A percentile compares a stretch with the other conserved stretches of the same genome.
phyloP scores from a whole-genome alignment of 2,888 invertebrate genomes.

The Tetramorium bicarinatum region DNA sequence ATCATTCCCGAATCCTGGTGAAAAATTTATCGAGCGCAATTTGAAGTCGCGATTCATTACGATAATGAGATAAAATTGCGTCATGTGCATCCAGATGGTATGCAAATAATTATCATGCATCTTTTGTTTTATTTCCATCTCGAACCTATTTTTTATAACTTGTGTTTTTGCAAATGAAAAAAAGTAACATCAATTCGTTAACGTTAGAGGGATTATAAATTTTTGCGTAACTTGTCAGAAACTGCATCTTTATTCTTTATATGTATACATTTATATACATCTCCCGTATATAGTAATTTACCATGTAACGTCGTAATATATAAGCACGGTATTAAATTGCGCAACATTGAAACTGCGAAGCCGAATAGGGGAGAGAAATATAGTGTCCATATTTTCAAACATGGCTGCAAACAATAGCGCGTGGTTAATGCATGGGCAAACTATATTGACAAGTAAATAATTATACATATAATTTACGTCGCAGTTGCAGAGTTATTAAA shows the following conservation, averaged over 20 bases:
- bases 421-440: background rate
- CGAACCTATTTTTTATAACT: background rate
- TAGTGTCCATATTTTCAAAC: background rate
- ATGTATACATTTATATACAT: background rate
- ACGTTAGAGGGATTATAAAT: too few species aligned
- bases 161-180: background rate
- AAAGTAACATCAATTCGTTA: background rate
- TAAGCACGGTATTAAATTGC: too few species aligned
- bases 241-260: background rate
- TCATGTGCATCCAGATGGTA: background rate
- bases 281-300: background rate
- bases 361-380: too few species aligned
- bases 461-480: conserved; percentile 9
- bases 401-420: background rate
- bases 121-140: background rate
- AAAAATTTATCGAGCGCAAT: background rate
- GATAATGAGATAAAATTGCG: background rate
- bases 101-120: background rate
- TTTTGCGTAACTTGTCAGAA: too few species aligned
- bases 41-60: background rate
- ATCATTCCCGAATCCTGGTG: background rate
- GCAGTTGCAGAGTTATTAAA: background rate
- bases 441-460: conserved; percentile 28
- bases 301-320: background rate
- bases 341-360: too few species aligned